Conservation (phyloP, 2,888 invertebrate genomes). For the Tetrapedia diversipes region DNA sequence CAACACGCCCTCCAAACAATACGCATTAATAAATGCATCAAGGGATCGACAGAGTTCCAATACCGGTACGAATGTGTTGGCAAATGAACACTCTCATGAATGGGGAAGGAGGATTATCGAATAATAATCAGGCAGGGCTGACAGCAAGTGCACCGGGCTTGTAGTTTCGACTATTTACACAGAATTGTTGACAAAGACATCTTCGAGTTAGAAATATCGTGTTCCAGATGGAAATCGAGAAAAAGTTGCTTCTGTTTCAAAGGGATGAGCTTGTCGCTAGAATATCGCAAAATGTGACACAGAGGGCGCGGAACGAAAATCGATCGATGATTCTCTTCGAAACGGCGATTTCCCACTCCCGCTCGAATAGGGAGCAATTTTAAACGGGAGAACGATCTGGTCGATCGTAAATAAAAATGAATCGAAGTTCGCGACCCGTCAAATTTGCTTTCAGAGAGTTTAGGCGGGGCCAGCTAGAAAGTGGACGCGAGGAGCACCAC, state of each 20-base stretch:
- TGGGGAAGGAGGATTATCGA: not conserved
- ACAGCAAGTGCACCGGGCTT: not conserved
- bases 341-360: not conserved
- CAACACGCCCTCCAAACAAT: conserved; percentile 22
- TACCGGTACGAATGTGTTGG: not conserved
- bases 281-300: not conserved
- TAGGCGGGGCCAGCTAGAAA: conserved; percentile 21
- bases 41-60: not conserved
- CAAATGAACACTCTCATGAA: not conserved
- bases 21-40: conserved; percentile 42
- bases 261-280: not conserved
- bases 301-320: not conserved
- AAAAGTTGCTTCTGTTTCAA: too few species aligned
- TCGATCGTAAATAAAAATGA: not conserved
- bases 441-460: conserved; percentile 14
- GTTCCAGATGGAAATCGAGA: too few species aligned
- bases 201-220: too few species aligned
- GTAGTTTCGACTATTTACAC: too few species aligned
- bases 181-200: too few species aligned
- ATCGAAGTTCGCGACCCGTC: too few species aligned
- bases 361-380: not conserved
- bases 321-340: not conserved
- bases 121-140: not conserved
- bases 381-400: not conserved
- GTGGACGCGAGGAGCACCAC: not conserved